Base-by-base conservation (phyloP, 92 coral and sea anemone species). In the Montipora capitata region DNA sequence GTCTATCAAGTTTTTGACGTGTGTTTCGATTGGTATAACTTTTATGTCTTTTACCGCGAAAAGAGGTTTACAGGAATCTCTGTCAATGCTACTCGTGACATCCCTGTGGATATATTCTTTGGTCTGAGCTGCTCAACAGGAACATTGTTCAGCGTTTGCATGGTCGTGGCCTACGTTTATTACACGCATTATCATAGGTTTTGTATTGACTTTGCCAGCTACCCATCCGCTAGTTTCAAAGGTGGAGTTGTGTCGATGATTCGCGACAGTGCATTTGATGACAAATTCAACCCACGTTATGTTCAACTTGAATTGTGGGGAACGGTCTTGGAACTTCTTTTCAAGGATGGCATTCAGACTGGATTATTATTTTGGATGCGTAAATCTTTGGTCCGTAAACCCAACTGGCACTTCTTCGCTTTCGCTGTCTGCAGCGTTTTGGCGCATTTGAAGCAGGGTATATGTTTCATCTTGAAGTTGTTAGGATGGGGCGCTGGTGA, bases 401-500 rank as follows among this genome's bases (percentile, higher is more conserved):
- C 82, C 71, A 12, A 5, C 38, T 61, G 56, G 71, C 7, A 4
- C 9, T 77, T 17, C 2, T n/a, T 62, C 38, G 41, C 4, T 56
- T n/a, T 78, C 5, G 0, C 7, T 0, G 68, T 18, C 35, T 76
- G 80, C 68, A 76, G 80, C 7, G 13, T 76, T 6, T 11, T 5
- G 3, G 68, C 67, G 4, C 80, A 76, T 62, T 57, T 57, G 12
- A 76, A 76, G 80, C 67, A 13, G 38, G 14, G 38, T 15, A 7
- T 39, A 57, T 76, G 68, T 14, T 76, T 76, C 80, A 6, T 39
- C 0, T 14, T 67, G 13, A 76, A 76, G 59, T 15, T 76, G 1
- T 76, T 48, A 38, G 80, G 68, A 56, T 76, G 80, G 38, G 80
- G 80, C 5, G 68, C 20, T 12, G 67, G 67, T 17, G 52, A 76